phyloP scores from a whole-genome alignment of 1,140 invertebrate genomes.

The Monomorium pharaonis region DNA sequence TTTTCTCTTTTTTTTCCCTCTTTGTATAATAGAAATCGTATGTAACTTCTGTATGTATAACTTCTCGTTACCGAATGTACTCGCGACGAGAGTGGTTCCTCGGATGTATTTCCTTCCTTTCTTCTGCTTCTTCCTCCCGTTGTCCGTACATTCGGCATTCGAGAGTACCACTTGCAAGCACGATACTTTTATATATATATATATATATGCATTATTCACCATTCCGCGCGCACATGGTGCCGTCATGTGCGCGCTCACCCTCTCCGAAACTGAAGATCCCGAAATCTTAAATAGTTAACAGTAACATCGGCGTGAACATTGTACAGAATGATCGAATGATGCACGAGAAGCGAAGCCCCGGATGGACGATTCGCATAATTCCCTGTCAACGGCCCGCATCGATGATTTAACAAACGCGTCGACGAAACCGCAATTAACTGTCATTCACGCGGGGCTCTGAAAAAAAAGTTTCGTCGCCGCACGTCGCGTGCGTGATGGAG shows the following conservation, averaged over 20 bases:
- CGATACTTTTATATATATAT: too few relatives aligned
- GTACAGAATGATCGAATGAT: conserved; percentile 73
- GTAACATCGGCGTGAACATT: conserved; percentile 76
- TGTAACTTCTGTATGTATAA: conserved; percentile 65
- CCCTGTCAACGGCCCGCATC: conserved; percentile 31
- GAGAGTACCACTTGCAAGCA: conserved; percentile 63
- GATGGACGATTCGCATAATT: conserved; percentile 39
- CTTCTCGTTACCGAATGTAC: conserved; percentile 55
- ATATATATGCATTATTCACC: conserved; percentile 57
- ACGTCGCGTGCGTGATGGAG: not conserved
- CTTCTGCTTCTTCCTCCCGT: not conserved
- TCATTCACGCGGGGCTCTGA: not conserved
- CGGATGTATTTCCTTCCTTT: not conserved
- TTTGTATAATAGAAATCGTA: conserved; percentile 71
- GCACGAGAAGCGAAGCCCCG: conserved; percentile 62
- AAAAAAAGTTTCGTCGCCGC: not conserved
- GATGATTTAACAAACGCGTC: conserved; percentile 1
- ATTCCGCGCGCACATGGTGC: conserved; percentile 31
- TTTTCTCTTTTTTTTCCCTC: conserved; percentile 57
- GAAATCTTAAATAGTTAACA: conserved; percentile 74
- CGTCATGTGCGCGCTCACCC: conserved; percentile 44
- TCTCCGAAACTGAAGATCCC: conserved; percentile 36
- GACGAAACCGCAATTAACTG: conserved; percentile 23
- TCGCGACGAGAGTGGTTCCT: not conserved
- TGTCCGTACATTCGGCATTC: conserved; percentile 60